Conservation (phyloP, 2,797 vertebrate genomes). For the Phrynocephalus guinanensis region DNA sequence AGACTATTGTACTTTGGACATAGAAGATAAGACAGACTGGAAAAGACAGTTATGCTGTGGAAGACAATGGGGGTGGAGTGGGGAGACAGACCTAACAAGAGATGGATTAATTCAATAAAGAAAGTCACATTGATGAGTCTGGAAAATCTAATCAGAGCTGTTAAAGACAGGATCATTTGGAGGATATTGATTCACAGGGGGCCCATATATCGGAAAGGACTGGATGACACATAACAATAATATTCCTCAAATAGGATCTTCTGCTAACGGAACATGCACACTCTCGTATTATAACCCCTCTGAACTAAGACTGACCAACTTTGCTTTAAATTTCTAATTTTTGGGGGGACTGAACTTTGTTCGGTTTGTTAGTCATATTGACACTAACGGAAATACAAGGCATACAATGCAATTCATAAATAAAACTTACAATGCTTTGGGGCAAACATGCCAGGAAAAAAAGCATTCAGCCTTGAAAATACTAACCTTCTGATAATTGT, state of each 20-base stretch:
- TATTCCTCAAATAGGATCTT: neutral
- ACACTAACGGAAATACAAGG: neutral
- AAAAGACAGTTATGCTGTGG: too few relatives aligned
- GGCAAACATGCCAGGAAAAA: neutral
- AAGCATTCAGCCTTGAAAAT: neutral
- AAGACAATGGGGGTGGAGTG: too few relatives aligned
- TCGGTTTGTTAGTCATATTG: neutral
- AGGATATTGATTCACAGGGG: too few relatives aligned
- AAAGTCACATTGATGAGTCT: too few relatives aligned
- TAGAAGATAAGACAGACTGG: too few relatives aligned
- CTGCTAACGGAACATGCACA: neutral
- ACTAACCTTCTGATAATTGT: conserved; percentile 94
- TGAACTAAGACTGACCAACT: neutral
- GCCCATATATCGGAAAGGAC: too few relatives aligned
- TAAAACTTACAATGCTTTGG: neutral
- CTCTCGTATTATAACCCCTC: neutral
- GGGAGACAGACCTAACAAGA: neutral
- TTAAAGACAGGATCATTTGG: too few relatives aligned
- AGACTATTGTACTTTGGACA: too few relatives aligned
- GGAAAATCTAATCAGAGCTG: too few relatives aligned
- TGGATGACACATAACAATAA: neutral
- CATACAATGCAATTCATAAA: conserved; percentile 4
- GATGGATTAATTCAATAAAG: neutral
- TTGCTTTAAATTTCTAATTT: neutral
- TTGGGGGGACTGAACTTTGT: neutral